phyloP scores from a whole-genome alignment of 2,113 vertebrate species.

The Sinosuthora webbiana region DNA sequence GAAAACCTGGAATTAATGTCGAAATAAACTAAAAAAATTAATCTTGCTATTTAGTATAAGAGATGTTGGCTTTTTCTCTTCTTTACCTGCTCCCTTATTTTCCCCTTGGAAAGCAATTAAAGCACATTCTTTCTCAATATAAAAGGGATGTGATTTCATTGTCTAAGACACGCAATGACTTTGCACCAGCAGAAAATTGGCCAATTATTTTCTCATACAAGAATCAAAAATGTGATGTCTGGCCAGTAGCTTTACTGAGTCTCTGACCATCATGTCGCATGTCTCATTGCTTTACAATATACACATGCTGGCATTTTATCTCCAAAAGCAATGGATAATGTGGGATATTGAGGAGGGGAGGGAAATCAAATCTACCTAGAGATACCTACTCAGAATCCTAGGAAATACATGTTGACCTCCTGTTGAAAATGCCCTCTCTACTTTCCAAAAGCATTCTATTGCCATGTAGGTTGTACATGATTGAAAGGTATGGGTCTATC shows the following conservation, averaged over 20 bases:
- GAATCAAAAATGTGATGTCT: neutral
- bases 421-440: neutral
- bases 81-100: neutral
- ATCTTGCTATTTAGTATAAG: neutral
- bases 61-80: neutral
- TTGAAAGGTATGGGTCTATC: neutral
- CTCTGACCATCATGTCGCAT: neutral
- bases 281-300: neutral
- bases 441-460: neutral
- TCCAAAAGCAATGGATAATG: neutral
- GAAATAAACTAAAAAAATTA: neutral
- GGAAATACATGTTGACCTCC: neutral
- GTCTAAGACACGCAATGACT: neutral
- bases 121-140: neutral
- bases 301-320: neutral
- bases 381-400: neutral
- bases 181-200: neutral
- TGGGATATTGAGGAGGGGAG: neutral
- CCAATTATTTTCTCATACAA: neutral
- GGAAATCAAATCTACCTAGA: neutral
- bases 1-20: neutral
- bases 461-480: neutral
- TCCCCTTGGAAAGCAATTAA: neutral
- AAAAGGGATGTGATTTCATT: neutral
- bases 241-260: neutral